Conservation (phyloP, 2,797 vertebrate species). For the Micromesistius poutassou region DNA sequence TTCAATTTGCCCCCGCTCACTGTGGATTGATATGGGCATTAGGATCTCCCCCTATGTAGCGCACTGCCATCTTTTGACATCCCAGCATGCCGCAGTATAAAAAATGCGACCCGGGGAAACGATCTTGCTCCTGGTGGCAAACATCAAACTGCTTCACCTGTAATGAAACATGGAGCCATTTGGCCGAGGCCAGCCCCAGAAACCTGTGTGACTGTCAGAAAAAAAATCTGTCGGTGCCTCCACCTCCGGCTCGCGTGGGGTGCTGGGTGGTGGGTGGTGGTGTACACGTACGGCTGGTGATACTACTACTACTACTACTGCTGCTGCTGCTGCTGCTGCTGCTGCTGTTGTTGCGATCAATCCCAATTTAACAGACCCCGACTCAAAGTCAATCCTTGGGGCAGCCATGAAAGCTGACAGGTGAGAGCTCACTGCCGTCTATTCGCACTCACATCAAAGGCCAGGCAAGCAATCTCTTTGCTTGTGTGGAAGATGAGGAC, state of each 20-base stretch:
- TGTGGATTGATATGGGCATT: conserved; percentile 29
- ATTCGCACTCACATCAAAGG: conserved; percentile 69
- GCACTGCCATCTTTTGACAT: conserved; percentile 38
- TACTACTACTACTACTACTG: neutral
- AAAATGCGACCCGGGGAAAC: conserved; percentile 52
- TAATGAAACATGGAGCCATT: conserved; percentile 52
- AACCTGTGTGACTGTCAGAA: conserved; percentile 53
- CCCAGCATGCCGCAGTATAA: conserved; percentile 18
- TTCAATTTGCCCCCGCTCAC: neutral
- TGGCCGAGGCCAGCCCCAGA: conserved; percentile 45
- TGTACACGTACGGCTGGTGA: conserved; percentile 45
- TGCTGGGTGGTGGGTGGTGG: neutral
- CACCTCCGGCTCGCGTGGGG: conserved; percentile 29
- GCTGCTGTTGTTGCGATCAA: conserved; percentile 74
- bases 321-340: too few species aligned
- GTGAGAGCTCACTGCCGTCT: conserved; percentile 74
- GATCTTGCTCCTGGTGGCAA: conserved; percentile 42
- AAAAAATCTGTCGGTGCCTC: conserved; percentile 38
- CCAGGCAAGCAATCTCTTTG: conserved; percentile 30
- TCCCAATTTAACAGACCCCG: conserved; percentile 76
- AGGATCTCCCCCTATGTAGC: conserved; percentile 33
- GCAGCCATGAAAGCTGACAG: conserved; percentile 75
- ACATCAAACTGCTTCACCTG: conserved; percentile 57
- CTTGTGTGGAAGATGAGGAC: conserved; percentile 57
- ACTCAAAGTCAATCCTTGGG: conserved; percentile 73